A percentile compares a stretch with the other conserved stretches of the same genome.
These are phyloP conservation scores for Ovis canadensis DNA, from an alignment of 2,113 vertebrate genomes.

Conservation along the genomic window DNA sequence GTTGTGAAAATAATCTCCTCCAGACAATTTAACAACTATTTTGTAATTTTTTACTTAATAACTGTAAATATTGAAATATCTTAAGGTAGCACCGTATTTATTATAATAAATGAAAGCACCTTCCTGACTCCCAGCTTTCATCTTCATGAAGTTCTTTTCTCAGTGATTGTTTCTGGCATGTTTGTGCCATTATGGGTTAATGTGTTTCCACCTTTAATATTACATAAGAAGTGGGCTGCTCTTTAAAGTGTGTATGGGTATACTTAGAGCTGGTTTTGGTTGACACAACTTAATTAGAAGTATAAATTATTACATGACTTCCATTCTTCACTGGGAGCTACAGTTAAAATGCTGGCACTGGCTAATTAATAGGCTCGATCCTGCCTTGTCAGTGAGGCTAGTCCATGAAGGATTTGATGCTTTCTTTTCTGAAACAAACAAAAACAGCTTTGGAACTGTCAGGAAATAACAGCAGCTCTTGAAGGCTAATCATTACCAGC, in stretches of 20 bases:
- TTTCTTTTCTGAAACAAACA: slow-evolving; percentile 74
- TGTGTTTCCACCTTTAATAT: slow-evolving; percentile 21
- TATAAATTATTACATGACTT: slow-evolving; percentile 50
- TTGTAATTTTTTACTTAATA: slow-evolving; percentile 22
- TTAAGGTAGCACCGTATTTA: neutral
- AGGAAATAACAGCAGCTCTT: slow-evolving; percentile 71
- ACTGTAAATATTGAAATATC: neutral
- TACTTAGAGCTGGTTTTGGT: slow-evolving; percentile 43
- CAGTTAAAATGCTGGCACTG: slow-evolving; percentile 49
- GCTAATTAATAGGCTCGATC: slow-evolving; percentile 49
- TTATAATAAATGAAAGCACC: neutral
- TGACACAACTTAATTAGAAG: slow-evolving; percentile 58
- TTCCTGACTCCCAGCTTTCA: neutral
- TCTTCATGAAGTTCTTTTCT: neutral
- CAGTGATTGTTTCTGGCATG: neutral
- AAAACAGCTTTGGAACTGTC: slow-evolving; percentile 70
- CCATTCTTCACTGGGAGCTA: slow-evolving; percentile 30
- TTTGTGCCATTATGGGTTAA: neutral
- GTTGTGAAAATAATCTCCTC: neutral
- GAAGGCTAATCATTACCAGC: slow-evolving; percentile 75
- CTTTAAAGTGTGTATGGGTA: slow-evolving; percentile 17
- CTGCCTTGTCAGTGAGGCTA: slow-evolving; percentile 46
- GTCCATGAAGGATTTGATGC: slow-evolving; percentile 57
- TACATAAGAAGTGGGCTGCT: neutral
- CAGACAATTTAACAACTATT: neutral